Percentiles rank a stretch among this genome's conserved stretches.
Evolutionary conservation across 2,797 vertebrate species (phyloP).

Genomic region (Semaprochilodus insignis): DNA sequence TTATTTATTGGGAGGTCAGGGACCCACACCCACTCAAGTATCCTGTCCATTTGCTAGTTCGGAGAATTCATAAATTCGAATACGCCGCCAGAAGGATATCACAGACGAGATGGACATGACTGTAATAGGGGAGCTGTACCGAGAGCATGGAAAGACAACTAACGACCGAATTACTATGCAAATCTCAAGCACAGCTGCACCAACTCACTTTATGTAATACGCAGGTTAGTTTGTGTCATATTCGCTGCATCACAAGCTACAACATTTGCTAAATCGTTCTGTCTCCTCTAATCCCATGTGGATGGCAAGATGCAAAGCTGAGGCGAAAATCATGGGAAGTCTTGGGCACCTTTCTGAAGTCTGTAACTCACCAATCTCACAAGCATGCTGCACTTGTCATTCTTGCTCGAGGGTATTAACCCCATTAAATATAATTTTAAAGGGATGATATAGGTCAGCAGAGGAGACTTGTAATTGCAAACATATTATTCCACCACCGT

Average conservation of each 20-base stretch:
- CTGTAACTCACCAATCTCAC: constrained; percentile 25
- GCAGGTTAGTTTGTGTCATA: background rate
- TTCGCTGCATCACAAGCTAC: constrained; percentile 4
- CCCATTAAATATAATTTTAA: constrained; percentile 58
- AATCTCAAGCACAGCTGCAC: background rate
- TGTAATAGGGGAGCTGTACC: background rate
- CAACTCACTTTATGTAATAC: background rate
- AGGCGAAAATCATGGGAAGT: background rate
- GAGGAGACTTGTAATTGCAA: constrained; percentile 59
- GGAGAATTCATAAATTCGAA: background rate
- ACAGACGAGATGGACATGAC: background rate
- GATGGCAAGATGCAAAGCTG: background rate
- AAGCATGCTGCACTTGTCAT: constrained; percentile 55
- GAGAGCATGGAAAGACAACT: background rate
- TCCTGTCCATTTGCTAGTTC: background rate
- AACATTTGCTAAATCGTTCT: background rate
- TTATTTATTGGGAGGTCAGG: constrained; percentile 18
- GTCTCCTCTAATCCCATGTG: background rate
- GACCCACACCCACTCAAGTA: constrained; percentile 11
- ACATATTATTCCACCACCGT: constrained; percentile 45
- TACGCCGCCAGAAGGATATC: background rate
- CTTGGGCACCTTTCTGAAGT: constrained; percentile 12
- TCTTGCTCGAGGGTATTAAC: constrained; percentile 57
- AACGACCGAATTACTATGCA: background rate
- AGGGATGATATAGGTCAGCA: constrained; percentile 60